A percentile compares a stretch with the other conserved stretches of the same genome.
Evolutionary conservation across 2,888 invertebrate species (phyloP).

Genomic region (Megastigmus dorsalis): DNA sequence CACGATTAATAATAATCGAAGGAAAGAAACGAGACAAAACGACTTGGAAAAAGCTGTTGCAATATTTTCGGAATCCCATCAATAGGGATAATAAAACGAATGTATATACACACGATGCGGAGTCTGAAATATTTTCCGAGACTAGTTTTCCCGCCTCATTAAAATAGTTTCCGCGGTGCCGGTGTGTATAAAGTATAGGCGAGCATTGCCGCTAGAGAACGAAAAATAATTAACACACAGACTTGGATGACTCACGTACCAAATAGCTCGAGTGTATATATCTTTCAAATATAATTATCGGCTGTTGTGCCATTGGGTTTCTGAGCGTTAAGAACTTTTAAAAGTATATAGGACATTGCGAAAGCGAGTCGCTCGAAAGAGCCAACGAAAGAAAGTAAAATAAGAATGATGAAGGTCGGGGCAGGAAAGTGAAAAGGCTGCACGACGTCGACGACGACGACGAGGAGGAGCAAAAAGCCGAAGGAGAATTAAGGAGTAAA

Average conservation of each 20-base stretch:
- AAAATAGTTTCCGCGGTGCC: constrained; percentile 22
- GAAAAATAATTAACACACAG: too few species aligned
- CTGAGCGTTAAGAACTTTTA: constrained; percentile 9
- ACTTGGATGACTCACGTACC: too few species aligned
- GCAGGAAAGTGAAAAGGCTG: not conserved
- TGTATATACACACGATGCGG: too few species aligned
- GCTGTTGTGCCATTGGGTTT: too few species aligned
- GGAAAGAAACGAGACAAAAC: not conserved
- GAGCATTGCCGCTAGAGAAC: not conserved
- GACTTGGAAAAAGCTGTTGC: not conserved
- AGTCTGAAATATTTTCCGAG: not conserved
- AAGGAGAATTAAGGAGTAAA: not conserved
- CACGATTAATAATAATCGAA: too few species aligned
- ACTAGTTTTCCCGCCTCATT: not conserved
- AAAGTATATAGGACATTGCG: constrained; percentile 16
- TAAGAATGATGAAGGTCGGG: constrained; percentile 30
- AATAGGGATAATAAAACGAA: too few species aligned
- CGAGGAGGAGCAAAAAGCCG: not conserved
- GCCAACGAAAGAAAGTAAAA: constrained; percentile 21
- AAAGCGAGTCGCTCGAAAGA: constrained; percentile 3
- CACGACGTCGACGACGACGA: too few species aligned
- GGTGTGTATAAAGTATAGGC: too few species aligned
- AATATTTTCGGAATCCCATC: constrained; percentile 3
- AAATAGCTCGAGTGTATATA: too few species aligned
- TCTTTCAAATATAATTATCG: constrained; percentile 18